Evolutionary conservation across 1,140 invertebrate species (phyloP).

Genomic region (Drosophila nebulosa): DNA sequence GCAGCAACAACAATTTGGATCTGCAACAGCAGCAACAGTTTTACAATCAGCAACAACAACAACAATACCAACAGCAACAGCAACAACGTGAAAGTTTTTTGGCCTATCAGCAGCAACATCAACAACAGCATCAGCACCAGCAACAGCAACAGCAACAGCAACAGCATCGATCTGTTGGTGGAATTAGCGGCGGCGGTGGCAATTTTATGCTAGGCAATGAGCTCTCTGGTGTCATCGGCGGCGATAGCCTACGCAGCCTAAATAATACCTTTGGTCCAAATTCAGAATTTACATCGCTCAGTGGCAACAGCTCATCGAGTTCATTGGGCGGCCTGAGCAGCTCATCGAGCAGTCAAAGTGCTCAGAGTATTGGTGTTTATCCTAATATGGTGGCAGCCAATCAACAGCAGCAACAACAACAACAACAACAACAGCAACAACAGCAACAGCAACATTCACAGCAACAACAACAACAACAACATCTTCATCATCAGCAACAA

Average conservation of each 20-base stretch:
- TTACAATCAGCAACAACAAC: conserved; percentile 57
- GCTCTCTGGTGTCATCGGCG: conserved; percentile 64
- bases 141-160: conserved; percentile 37
- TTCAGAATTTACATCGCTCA: conserved; percentile 71
- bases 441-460: conserved; percentile 29
- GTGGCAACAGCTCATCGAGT: conserved; percentile 33
- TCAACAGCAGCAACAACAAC: conserved; percentile 50
- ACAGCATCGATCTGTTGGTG: conserved; percentile 43
- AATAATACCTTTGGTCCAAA: conserved; percentile 79
- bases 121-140: conserved; percentile 41
- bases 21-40: conserved; percentile 59
- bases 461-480: conserved; percentile 36
- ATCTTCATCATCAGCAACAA: conserved; percentile 51
- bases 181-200: conserved; percentile 25
- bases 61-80: conserved; percentile 30
- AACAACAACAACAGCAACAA: conserved; percentile 23
- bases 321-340: conserved; percentile 52
- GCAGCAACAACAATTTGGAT: conserved; percentile 45
- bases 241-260: conserved; percentile 74
- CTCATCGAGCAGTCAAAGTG: conserved; percentile 65
- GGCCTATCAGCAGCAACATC: conserved; percentile 63
- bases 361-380: conserved; percentile 39
- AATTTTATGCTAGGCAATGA: conserved; percentile 76
- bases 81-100: conserved; percentile 55
- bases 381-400: conserved; percentile 64